Evolutionary conservation across 2,888 invertebrate genomes (phyloP).

Genomic region (Caenorhabditis uteleia): DNA sequence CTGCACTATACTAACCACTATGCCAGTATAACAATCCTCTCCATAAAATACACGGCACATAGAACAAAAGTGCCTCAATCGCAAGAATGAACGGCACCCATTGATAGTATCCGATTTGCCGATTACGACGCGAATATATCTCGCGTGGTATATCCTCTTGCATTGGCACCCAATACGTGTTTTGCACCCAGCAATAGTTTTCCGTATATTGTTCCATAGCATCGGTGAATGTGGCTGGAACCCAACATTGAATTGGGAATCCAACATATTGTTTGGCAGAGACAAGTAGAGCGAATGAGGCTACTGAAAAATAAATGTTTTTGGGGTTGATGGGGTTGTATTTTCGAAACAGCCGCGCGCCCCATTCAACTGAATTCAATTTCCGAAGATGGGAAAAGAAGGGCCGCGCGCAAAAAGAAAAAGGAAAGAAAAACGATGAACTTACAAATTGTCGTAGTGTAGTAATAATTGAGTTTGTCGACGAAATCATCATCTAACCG

Average conservation of each 20-base stretch:
- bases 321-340: neutral
- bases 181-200: slow-evolving; percentile 69
- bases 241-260: slow-evolving; percentile 70
- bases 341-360: neutral
- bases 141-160: slow-evolving; percentile 69
- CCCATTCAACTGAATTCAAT: neutral
- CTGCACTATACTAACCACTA: slow-evolving; percentile 53
- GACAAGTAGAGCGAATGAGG: slow-evolving; percentile 69
- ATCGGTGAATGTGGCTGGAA: slow-evolving; percentile 70
- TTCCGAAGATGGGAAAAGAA: neutral
- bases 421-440: neutral
- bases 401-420: neutral
- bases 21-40: slow-evolving; percentile 70
- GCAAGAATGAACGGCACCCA: slow-evolving; percentile 70
- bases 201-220: slow-evolving; percentile 70
- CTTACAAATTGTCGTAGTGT: slow-evolving; percentile 69
- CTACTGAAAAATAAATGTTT: slow-evolving; percentile 59
- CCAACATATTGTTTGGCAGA: slow-evolving; percentile 70
- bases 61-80: slow-evolving; percentile 69
- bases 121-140: slow-evolving; percentile 68
- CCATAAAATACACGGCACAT: slow-evolving; percentile 70
- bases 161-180: slow-evolving; percentile 70
- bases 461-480: slow-evolving; percentile 70
- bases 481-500: slow-evolving; percentile 70
- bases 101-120: slow-evolving; percentile 70